These are phyloP conservation scores for Spodoptera picta DNA, from an alignment of 2,888 invertebrate genomes.

Conservation along the genomic window DNA sequence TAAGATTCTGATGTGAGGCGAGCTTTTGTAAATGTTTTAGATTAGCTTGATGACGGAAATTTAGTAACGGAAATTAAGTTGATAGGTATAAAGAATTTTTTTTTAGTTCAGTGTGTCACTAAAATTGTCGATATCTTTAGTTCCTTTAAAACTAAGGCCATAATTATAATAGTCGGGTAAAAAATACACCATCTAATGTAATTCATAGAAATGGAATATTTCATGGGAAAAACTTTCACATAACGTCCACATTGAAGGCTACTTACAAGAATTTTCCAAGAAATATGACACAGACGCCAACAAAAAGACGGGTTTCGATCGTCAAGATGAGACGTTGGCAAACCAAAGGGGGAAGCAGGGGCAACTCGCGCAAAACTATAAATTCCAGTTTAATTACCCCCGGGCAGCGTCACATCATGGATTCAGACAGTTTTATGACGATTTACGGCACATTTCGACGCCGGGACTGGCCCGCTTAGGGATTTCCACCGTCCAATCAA, in stretches of 20 bases:
- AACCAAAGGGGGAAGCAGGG: constrained; percentile 71
- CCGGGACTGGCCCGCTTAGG: constrained; percentile 80
- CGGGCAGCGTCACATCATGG: constrained; percentile 91
- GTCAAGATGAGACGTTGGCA: constrained; percentile 68
- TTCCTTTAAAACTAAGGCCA: too few species aligned
- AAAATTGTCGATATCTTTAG: too few species aligned
- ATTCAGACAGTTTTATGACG: constrained; percentile 93
- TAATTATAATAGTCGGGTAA: too few species aligned
- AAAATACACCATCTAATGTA: neutral
- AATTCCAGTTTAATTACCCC: constrained; percentile 89
- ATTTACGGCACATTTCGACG: constrained; percentile 89
- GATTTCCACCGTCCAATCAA: constrained; percentile 69
- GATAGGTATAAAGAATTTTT: too few species aligned
- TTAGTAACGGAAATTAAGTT: constrained; percentile 13
- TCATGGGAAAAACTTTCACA: neutral
- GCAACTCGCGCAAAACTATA: constrained; percentile 79
- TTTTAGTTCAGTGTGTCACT: too few species aligned
- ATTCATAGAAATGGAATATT: neutral
- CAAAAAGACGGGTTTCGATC: constrained; percentile 69
- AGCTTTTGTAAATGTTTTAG: constrained; percentile 30
- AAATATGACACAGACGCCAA: constrained; percentile 62
- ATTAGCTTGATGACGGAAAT: constrained; percentile 15
- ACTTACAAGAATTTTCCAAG: constrained; percentile 38
- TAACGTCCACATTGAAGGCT: constrained; percentile 5
- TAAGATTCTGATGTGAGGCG: constrained; percentile 21